A percentile compares a stretch with the other conserved stretches of the same genome.
Evolutionary conservation across 2,113 vertebrate genomes (phyloP).

Genomic region (Monopterus albus): DNA sequence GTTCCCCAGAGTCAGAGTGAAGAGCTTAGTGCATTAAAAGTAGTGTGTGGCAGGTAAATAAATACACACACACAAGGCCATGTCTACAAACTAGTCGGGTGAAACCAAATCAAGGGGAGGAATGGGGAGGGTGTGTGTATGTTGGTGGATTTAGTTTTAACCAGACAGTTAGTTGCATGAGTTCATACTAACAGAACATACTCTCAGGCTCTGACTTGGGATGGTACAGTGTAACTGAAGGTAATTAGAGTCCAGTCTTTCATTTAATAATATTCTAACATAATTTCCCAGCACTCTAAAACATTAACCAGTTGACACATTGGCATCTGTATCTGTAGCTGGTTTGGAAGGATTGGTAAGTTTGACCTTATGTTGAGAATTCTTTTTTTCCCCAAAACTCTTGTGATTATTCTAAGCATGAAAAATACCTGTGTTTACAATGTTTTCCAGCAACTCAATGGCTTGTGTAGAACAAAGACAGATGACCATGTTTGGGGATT

Average conservation of each 20-base stretch:
- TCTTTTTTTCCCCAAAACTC: too few relatives aligned
- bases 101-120: slow-evolving; percentile 54
- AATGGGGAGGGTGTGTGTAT: slow-evolving; percentile 7
- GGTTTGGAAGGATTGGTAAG: too few relatives aligned
- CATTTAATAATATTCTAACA: neutral
- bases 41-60: slow-evolving; percentile 67
- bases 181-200: slow-evolving; percentile 15
- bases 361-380: too few relatives aligned
- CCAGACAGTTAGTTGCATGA: slow-evolving; percentile 13
- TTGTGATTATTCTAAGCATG: too few relatives aligned
- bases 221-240: slow-evolving; percentile 21
- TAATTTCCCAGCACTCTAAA: neutral
- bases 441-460: too few relatives aligned
- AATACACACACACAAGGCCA: slow-evolving; percentile 45
- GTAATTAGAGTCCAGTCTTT: slow-evolving; percentile 55
- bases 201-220: slow-evolving; percentile 12
- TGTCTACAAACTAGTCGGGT: slow-evolving; percentile 64
- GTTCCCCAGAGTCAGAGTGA: slow-evolving; percentile 63
- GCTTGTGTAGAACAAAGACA: too few relatives aligned
- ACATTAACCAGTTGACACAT: neutral
- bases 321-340: neutral
- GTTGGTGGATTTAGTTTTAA: slow-evolving; percentile 17
- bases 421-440: too few relatives aligned
- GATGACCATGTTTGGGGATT: too few relatives aligned
- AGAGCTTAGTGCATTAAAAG: slow-evolving; percentile 35